These are phyloP conservation scores for Otus sunia DNA, from an alignment of 2,113 vertebrate genomes.

Conservation along the genomic window DNA sequence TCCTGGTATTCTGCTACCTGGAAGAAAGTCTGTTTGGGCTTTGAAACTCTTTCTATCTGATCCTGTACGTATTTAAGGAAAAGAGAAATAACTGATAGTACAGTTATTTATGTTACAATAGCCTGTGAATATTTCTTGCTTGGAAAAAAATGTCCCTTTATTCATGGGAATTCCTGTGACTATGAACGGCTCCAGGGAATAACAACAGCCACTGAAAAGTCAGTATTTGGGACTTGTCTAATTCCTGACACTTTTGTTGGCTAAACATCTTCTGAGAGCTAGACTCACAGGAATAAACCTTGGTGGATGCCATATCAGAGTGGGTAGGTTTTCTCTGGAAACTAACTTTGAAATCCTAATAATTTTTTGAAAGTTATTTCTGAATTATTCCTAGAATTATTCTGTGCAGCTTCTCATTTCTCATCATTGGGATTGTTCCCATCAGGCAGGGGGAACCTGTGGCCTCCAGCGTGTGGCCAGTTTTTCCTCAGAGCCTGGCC, in stretches of 20 bases:
- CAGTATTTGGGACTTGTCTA: not conserved
- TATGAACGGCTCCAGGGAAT: not conserved
- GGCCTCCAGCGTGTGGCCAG: not conserved
- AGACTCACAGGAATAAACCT: not conserved
- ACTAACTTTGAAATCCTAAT: not conserved
- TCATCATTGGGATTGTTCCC: not conserved
- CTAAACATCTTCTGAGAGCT: not conserved
- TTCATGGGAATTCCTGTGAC: not conserved
- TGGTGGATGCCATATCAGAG: not conserved
- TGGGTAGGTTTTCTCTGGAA: not conserved
- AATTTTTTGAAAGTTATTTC: not conserved
- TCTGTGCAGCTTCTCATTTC: not conserved
- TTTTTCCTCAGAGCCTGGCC: not conserved
- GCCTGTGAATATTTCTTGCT: not conserved
- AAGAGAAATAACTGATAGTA: not conserved
- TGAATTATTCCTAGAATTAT: not conserved
- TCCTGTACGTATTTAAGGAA: not conserved
- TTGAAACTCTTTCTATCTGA: not conserved
- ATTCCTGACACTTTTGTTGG: not conserved
- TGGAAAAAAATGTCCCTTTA: not conserved
- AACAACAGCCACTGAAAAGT: not conserved
- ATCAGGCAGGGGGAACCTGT: not conserved
- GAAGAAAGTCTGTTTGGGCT: not conserved
- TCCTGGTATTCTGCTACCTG: not conserved
- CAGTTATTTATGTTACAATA: not conserved